Evolutionary conservation across 2,113 vertebrate genomes (phyloP).

Genomic region (Ptilorrhoa leucosticta): DNA sequence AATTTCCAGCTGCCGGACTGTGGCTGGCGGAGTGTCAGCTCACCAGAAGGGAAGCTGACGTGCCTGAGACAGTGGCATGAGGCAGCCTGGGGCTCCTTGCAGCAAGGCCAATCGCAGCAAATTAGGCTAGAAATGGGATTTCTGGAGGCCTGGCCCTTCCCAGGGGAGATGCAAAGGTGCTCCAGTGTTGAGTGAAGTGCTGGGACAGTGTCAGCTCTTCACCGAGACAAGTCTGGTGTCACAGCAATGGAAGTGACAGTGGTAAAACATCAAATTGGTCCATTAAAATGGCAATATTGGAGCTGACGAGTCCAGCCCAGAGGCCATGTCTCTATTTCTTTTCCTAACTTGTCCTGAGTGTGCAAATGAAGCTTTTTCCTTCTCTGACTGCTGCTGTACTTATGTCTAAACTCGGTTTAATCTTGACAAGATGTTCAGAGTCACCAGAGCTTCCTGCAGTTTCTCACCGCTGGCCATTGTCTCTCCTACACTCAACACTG

Average conservation of each 20-base stretch:
- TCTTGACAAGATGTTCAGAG: not conserved
- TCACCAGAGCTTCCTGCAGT: not conserved
- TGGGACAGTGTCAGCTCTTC: not conserved
- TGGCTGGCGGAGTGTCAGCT: not conserved
- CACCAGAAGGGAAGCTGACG: not conserved
- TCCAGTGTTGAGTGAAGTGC: not conserved
- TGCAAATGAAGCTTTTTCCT: not conserved
- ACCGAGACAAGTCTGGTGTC: not conserved
- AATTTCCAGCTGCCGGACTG: not conserved
- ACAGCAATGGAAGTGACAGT: not conserved
- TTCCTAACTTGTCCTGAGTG: not conserved
- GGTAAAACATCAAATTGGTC: not conserved
- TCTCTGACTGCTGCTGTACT: not conserved
- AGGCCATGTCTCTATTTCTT: too few relatives aligned
- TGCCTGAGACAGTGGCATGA: not conserved
- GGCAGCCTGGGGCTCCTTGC: not conserved
- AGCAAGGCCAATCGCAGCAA: not conserved
- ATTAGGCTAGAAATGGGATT: not conserved
- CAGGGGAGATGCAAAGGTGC: not conserved
- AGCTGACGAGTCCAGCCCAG: not conserved
- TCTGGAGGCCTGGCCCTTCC: not conserved
- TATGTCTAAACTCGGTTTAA: not conserved
- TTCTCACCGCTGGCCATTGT: not conserved
- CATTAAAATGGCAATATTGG: not conserved
- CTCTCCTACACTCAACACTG: not conserved